These are phyloP conservation scores for Coregonus clupeaformis DNA, from an alignment of 2,113 vertebrate species.

Conservation along the genomic window DNA sequence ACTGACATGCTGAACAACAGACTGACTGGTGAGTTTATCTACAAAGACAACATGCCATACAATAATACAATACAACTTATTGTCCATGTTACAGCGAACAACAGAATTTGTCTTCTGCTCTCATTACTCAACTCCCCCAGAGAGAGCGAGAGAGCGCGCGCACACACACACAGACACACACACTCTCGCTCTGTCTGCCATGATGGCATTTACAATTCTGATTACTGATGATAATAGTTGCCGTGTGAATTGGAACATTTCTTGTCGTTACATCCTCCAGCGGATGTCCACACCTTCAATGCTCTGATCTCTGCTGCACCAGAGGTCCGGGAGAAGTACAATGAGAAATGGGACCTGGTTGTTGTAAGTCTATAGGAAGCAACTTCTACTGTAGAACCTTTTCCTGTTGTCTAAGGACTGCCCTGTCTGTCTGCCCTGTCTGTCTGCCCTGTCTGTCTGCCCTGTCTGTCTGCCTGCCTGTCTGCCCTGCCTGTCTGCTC, in stretches of 20 bases:
- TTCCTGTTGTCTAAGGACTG: not conserved
- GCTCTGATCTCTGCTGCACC: slow-evolving; percentile 79
- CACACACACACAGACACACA: too few species aligned
- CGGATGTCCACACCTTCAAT: slow-evolving; percentile 88
- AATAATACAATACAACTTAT: not conserved
- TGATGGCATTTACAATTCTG: too few species aligned
- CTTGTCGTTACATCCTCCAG: slow-evolving; percentile 57
- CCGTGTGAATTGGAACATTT: not conserved
- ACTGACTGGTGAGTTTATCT: slow-evolving; percentile 76
- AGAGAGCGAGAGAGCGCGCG: too few species aligned
- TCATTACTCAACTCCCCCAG: too few species aligned
- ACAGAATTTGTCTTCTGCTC: too few species aligned
- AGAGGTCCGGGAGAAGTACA: slow-evolving; percentile 57
- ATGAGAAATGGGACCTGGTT: slow-evolving; percentile 77
- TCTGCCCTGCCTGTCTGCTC: not conserved
- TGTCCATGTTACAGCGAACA: too few species aligned
- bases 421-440: not conserved
- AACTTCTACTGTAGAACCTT: too few species aligned
- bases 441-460: too few species aligned
- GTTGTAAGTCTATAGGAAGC: slow-evolving; percentile 71
- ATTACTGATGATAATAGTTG: too few species aligned
- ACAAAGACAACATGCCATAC: not conserved
- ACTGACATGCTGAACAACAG: slow-evolving; percentile 84
- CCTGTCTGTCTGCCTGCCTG: not conserved
- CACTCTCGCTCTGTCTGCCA: too few species aligned